Conservation (phyloP, 53 echinoderm and acorn worm species). For the Actinopyga echinites region DNA sequence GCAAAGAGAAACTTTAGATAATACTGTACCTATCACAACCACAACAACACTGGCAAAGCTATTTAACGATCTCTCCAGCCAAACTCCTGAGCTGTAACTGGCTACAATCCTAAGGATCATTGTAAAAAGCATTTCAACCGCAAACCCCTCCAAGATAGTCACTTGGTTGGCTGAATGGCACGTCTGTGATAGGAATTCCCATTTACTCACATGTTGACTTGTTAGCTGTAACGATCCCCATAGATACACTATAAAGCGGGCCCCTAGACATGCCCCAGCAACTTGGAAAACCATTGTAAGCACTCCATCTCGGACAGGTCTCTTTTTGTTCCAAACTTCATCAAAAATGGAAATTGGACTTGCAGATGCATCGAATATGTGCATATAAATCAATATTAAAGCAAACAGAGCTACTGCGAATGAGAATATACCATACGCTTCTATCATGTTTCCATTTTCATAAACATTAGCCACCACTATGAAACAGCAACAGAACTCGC, state of each 20-base stretch:
- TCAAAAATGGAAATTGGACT: constrained; percentile 66
- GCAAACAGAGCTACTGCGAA: constrained; percentile 63
- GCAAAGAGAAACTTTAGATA: too few relatives aligned
- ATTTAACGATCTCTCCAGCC: constrained; percentile 59
- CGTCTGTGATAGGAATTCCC: constrained; percentile 34
- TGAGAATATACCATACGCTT: constrained; percentile 47
- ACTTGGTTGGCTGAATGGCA: constrained; percentile 66
- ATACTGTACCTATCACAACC: constrained; percentile 50
- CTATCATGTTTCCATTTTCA: constrained; percentile 64
- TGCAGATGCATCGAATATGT: constrained; percentile 70
- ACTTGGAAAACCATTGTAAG: constrained; percentile 62
- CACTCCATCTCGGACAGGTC: constrained; percentile 45
- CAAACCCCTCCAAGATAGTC: constrained; percentile 46
- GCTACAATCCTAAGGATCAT: constrained; percentile 60
- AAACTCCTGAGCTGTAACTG: constrained; percentile 51
- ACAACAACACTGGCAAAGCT: constrained; percentile 68
- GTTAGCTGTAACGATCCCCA: constrained; percentile 70
- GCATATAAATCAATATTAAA: constrained; percentile 58
- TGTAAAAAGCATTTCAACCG: constrained; percentile 60
- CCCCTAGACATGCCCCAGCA: constrained; percentile 65
- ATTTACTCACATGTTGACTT: constrained; percentile 37
- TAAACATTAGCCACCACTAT: constrained; percentile 65
- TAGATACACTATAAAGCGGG: constrained; percentile 62
- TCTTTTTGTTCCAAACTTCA: constrained; percentile 52
- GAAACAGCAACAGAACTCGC: constrained; percentile 66